Percentiles rank a stretch among this genome's conserved stretches.
Evolutionary conservation across 2,888 invertebrate species (phyloP).

Genomic region (Pandemis heparana): DNA sequence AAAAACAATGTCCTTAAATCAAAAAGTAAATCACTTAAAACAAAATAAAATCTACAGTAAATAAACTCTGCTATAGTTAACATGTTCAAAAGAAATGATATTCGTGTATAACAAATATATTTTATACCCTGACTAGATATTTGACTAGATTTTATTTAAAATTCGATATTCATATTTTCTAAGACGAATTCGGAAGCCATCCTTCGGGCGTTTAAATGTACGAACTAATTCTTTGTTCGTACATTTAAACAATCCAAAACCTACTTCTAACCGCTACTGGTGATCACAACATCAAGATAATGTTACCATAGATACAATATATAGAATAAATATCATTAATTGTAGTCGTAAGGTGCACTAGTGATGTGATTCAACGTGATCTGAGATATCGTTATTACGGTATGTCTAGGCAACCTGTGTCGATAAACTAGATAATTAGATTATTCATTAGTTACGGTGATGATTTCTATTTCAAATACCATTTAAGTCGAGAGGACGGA

Average conservation of each 20-base stretch:
- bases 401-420: slow-evolving; percentile 7
- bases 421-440: slow-evolving; percentile 6
- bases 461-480: slow-evolving; percentile 16
- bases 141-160: slow-evolving; percentile 57
- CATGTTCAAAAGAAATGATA: slow-evolving; percentile 29
- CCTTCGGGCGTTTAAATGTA: slow-evolving; percentile 53
- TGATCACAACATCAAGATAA: slow-evolving; percentile 62
- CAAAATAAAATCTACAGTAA: slow-evolving; percentile 35
- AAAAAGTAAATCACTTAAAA: neutral
- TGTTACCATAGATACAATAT: slow-evolving; percentile 33
- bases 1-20: slow-evolving; percentile 19
- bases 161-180: slow-evolving; percentile 43
- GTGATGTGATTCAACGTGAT: slow-evolving; percentile 18
- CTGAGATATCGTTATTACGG: slow-evolving; percentile 8
- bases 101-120: slow-evolving; percentile 41
- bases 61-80: slow-evolving; percentile 35
- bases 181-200: slow-evolving; percentile 58
- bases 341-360: slow-evolving; percentile 29
- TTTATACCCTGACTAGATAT: slow-evolving; percentile 52
- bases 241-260: slow-evolving; percentile 55
- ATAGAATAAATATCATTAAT: slow-evolving; percentile 36
- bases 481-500: slow-evolving; percentile 40
- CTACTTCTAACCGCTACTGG: slow-evolving; percentile 55
- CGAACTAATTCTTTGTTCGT: slow-evolving; percentile 43
- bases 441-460: slow-evolving; percentile 8